Evolutionary conservation across 2,797 vertebrate species (phyloP), one percentile per base, ranked within the genome.

Genomic region (Vultur gryphus): DNA sequence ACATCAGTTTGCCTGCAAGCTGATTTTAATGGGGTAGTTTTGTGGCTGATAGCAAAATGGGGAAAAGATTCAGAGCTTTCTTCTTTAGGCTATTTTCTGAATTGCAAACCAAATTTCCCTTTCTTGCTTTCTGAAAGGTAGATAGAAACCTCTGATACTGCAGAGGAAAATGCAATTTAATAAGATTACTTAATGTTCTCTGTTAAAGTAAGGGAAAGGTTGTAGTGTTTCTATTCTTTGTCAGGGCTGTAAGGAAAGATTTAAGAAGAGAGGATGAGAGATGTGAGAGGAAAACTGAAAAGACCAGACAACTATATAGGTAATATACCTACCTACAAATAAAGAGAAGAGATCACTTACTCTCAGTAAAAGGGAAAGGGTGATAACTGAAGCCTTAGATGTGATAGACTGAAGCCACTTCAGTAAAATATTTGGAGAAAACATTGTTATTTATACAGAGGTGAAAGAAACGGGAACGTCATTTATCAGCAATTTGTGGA

Each of bases 21-120:
- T 92, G 80, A 37, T 94, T 96, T 94, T 93, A 94, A 94, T 85
- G 49, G 84, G 21, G 20, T 85, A 37, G 64, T 62, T 97, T 77
- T 87, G 72, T 91, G 73, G 39, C 85, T 95, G 80, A 80, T 64
- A 48, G 76, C 70, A 82, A 89, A 84, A 84, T 6, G 19, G 43
- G 66, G 33, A 51, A 52, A 59, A 73, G 73, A 95, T 55, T 88
- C 48, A 35, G 59, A 90, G 44, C 21, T 73, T 87, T 93, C n/a
- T 67, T 90, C 72, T 80, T 41, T 8, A 44, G 80, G 46, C 25
- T 84, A 1, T 84, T 90, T 95, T 92, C 92, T 66, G 35, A 84
- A 84, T 90, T 87, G 48, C 20, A 83, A 94, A 62, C 13, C 11
- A 52, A 67, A 87, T 94, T 93, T 77, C 33, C 18, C 77, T 90